Conservation (phyloP, 2,113 vertebrate species). For the Pomatorhinus ruficollis region DNA sequence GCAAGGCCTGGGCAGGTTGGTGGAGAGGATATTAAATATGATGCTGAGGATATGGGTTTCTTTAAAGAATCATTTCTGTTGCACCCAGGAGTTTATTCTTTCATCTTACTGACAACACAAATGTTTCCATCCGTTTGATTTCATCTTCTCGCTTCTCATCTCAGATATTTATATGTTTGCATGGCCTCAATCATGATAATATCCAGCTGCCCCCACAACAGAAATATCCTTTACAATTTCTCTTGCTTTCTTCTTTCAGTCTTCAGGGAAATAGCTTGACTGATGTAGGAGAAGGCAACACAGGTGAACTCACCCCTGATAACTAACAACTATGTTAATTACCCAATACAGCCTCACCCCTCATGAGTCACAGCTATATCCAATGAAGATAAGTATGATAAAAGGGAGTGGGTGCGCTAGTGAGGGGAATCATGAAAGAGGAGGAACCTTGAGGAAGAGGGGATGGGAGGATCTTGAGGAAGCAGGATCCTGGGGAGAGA, state of each 20-base stretch:
- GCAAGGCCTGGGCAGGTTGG: not conserved
- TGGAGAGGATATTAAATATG: not conserved
- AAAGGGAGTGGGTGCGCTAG: not conserved
- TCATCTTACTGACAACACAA: not conserved
- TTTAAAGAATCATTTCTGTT: conserved; percentile 10
- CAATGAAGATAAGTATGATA: not conserved
- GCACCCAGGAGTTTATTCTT: conserved; percentile 20
- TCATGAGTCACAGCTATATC: not conserved
- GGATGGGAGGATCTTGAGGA: not conserved
- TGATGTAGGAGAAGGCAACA: not conserved
- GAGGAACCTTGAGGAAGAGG: not conserved
- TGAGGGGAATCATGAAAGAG: not conserved
- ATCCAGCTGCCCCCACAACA: not conserved
- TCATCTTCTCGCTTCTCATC: conserved; percentile 2
- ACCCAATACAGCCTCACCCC: not conserved
- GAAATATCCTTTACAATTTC: conserved; percentile 24
- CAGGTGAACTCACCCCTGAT: not conserved
- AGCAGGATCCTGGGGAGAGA: not conserved
- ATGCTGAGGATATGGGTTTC: not conserved
- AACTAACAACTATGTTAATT: not conserved
- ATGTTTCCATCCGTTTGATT: conserved; percentile 12
- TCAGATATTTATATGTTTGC: conserved; percentile 17
- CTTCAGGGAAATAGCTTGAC: conserved; percentile 5
- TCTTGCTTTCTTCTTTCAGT: not conserved
- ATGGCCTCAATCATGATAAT: not conserved